A percentile compares a stretch with the other conserved stretches of the same genome.
Conservation (phyloP, 2,888 invertebrate genomes). For the Dexiosoma caninum region DNA sequence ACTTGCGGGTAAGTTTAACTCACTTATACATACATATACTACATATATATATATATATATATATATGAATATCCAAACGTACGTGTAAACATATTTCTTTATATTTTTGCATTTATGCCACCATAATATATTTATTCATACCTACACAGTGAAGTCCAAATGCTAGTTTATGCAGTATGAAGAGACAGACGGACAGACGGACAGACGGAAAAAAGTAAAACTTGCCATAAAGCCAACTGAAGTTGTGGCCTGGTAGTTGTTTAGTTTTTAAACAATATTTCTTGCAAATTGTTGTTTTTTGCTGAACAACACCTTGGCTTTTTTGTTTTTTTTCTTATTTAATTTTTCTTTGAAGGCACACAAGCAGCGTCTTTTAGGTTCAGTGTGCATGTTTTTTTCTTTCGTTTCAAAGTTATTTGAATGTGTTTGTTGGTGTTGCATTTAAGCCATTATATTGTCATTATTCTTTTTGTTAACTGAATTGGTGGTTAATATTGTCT, state of each 20-base stretch:
- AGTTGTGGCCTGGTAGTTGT: constrained; percentile 30
- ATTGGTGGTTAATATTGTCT: constrained; percentile 47
- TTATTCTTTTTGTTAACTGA: constrained; percentile 57
- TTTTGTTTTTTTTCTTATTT: too few relatives aligned
- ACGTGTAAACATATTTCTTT: not conserved
- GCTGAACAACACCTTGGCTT: constrained; percentile 49
- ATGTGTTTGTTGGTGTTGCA: constrained; percentile 1
- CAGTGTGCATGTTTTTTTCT: not conserved
- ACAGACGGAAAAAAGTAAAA: constrained; percentile 24
- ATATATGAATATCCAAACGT: too few relatives aligned
- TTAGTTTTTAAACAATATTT: constrained; percentile 20
- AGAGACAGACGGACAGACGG: constrained; percentile 8
- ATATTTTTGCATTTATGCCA: constrained; percentile 30
- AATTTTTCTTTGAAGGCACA: not conserved
- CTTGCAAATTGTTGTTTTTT: constrained; percentile 4
- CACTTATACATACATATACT: constrained; percentile 22
- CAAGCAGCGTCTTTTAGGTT: not conserved
- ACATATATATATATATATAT: too few relatives aligned
- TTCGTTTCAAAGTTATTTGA: not conserved
- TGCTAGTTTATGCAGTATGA: too few relatives aligned
- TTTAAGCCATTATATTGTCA: constrained; percentile 62
- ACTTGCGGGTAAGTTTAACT: constrained; percentile 63
- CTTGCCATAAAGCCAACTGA: constrained; percentile 13
- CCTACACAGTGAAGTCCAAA: not conserved
- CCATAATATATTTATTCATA: not conserved